phyloP scores from a whole-genome alignment of 2,888 invertebrate species.

The Drosophila borealis region DNA sequence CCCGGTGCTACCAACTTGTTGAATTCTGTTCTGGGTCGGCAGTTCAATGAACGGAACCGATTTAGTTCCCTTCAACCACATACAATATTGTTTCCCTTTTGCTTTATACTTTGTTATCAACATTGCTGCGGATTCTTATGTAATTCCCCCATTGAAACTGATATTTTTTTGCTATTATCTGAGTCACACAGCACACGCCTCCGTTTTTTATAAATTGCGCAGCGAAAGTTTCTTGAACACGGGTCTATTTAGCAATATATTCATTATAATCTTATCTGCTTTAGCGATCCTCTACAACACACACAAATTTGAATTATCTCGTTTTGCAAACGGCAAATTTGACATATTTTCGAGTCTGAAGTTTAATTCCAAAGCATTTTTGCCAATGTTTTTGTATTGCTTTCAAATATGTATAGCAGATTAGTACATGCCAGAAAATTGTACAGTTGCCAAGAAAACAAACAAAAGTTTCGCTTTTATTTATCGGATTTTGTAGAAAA shows the following conservation, averaged over 20 bases:
- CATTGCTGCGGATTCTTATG: slow-evolving; percentile 29
- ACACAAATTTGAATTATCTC: slow-evolving; percentile 27
- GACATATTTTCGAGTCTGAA: slow-evolving; percentile 9
- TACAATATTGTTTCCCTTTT: slow-evolving; percentile 5
- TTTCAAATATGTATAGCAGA: slow-evolving; percentile 40
- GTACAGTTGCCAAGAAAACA: slow-evolving; percentile 73
- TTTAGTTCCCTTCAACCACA: slow-evolving; percentile 8
- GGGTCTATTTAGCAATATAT: slow-evolving; percentile 32
- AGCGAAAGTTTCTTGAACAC: slow-evolving; percentile 45
- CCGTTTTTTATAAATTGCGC: slow-evolving; percentile 53
- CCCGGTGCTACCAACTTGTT: slow-evolving; percentile 33
- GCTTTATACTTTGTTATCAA: slow-evolving; percentile 24
- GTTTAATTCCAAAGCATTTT: slow-evolving; percentile 36
- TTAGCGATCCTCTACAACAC: background rate
- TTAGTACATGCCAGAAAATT: slow-evolving; percentile 54
- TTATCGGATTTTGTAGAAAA: slow-evolving; percentile 42
- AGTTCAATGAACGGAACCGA: slow-evolving; percentile 36
- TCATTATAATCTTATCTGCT: slow-evolving; percentile 61
- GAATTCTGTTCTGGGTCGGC: slow-evolving; percentile 8
- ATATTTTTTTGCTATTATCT: slow-evolving; percentile 36
- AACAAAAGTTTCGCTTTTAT: slow-evolving; percentile 36
- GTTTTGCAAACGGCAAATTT: slow-evolving; percentile 16
- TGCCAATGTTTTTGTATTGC: slow-evolving; percentile 23
- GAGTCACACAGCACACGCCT: slow-evolving; percentile 66
- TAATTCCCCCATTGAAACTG: slow-evolving; percentile 29